Evolutionary conservation across 2,888 invertebrate species (phyloP).

Genomic region (Trichacis sp.): DNA sequence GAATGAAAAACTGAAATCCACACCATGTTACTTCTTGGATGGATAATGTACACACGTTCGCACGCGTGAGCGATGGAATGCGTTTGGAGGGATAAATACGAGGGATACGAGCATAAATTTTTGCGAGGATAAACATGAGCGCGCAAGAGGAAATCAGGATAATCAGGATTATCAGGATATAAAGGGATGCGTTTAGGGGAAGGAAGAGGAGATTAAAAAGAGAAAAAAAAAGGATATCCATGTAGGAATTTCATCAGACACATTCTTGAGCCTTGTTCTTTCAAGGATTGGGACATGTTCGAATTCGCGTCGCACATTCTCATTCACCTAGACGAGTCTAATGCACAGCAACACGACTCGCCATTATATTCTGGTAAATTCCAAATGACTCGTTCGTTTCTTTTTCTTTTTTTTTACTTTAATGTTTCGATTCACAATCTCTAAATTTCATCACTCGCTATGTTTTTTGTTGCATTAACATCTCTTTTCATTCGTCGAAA

Average conservation of each 20-base stretch:
- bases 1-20: slow-evolving; percentile 69
- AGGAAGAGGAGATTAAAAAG: slow-evolving; percentile 51
- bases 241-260: slow-evolving; percentile 51
- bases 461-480: no score
- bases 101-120: slow-evolving; percentile 52
- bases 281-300: slow-evolving; percentile 42
- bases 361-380: slow-evolving; percentile 14
- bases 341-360: slow-evolving; percentile 11
- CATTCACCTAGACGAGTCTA: slow-evolving; percentile 9
- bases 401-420: not conserved
- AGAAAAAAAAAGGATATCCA: slow-evolving; percentile 18
- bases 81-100: slow-evolving; percentile 57
- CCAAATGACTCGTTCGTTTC: slow-evolving; percentile 8
- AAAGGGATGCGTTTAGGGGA: slow-evolving; percentile 47
- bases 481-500: no score
- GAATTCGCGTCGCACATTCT: slow-evolving; percentile 9
- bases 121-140: slow-evolving; percentile 55
- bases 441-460: no score
- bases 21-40: slow-evolving; percentile 69
- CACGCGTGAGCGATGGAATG: slow-evolving; percentile 59
- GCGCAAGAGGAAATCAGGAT: slow-evolving; percentile 56
- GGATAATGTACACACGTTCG: slow-evolving; percentile 66
- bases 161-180: slow-evolving; percentile 52
- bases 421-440: no score
- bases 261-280: slow-evolving; percentile 54